Evolutionary conservation across 1,140 invertebrate genomes (phyloP).

Genomic region (Ptiloglossa arizonensis): DNA sequence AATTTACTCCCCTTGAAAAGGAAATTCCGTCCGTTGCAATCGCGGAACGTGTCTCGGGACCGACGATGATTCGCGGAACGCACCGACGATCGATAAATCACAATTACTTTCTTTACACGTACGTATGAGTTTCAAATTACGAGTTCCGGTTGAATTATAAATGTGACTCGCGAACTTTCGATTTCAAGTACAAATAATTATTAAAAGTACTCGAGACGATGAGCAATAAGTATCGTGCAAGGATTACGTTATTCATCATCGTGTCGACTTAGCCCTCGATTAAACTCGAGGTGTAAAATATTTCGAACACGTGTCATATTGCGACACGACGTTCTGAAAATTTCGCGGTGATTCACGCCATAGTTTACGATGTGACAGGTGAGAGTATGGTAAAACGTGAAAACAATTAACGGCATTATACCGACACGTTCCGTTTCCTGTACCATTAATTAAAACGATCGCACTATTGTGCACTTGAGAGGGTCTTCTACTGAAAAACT

Average conservation of each 20-base stretch:
- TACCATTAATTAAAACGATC: slow-evolving; percentile 23
- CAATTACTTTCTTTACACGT: no score
- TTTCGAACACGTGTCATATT: no score
- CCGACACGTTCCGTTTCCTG: slow-evolving; percentile 14
- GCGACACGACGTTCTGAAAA: background rate
- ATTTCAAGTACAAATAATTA: no score
- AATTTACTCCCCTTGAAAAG: no score
- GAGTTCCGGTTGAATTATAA: no score
- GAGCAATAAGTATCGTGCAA: background rate
- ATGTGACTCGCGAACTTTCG: no score
- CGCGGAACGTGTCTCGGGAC: no score
- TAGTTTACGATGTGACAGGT: background rate
- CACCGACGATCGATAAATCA: no score
- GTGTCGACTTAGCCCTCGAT: background rate
- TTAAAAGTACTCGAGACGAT: background rate
- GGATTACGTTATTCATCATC: background rate
- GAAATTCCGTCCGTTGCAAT: no score
- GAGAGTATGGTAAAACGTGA: background rate
- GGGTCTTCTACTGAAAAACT: no score
- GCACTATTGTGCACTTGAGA: slow-evolving; percentile 2
- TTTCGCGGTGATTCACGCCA: slow-evolving; percentile 4
- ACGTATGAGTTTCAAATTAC: no score
- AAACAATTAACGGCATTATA: slow-evolving; percentile 20
- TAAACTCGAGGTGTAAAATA: background rate
- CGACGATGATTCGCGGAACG: no score